Conservation (phyloP, 2,888 invertebrate species). For the Drosophila tripunctata region DNA sequence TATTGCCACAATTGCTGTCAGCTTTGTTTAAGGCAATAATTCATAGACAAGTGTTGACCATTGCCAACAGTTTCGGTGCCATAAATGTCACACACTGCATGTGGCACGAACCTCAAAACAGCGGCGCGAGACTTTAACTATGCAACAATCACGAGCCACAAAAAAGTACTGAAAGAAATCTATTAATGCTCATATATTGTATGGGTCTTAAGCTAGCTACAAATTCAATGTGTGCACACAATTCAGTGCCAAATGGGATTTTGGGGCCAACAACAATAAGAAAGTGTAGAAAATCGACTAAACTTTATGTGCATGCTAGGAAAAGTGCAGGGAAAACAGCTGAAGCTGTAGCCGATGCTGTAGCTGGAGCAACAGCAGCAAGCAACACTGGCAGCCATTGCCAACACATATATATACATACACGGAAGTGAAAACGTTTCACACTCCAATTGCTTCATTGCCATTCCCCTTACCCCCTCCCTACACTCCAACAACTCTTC, state of each 20-base stretch:
- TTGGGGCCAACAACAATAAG: slow-evolving; percentile 53
- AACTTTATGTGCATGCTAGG: slow-evolving; percentile 71
- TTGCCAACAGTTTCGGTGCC: slow-evolving; percentile 41
- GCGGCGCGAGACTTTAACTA: slow-evolving; percentile 20
- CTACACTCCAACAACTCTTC: not conserved
- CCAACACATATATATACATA: too few relatives aligned
- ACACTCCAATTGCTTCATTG: slow-evolving; percentile 73
- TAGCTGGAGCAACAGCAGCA: slow-evolving; percentile 1
- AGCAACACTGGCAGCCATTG: slow-evolving; percentile 30
- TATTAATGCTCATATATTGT: slow-evolving; percentile 67
- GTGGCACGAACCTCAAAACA: slow-evolving; percentile 51
- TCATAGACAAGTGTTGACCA: slow-evolving; percentile 59
- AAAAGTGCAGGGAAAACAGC: slow-evolving; percentile 56
- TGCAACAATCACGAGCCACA: slow-evolving; percentile 35
- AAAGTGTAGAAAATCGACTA: slow-evolving; percentile 61
- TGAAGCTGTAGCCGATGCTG: slow-evolving; percentile 8
- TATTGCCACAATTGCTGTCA: too few relatives aligned
- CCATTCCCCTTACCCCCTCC: not conserved
- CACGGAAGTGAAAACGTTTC: slow-evolving; percentile 80
- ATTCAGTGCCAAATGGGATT: slow-evolving; percentile 77
- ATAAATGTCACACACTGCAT: slow-evolving; percentile 68
- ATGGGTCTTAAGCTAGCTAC: slow-evolving; percentile 65
- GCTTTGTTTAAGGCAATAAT: slow-evolving; percentile 52
- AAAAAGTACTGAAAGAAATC: slow-evolving; percentile 47
- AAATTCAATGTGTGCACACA: slow-evolving; percentile 76